Evolutionary conservation across 2,113 vertebrate genomes (phyloP), one percentile per base, ranked within the genome.

Genomic region (Hypomesus transpacificus): DNA sequence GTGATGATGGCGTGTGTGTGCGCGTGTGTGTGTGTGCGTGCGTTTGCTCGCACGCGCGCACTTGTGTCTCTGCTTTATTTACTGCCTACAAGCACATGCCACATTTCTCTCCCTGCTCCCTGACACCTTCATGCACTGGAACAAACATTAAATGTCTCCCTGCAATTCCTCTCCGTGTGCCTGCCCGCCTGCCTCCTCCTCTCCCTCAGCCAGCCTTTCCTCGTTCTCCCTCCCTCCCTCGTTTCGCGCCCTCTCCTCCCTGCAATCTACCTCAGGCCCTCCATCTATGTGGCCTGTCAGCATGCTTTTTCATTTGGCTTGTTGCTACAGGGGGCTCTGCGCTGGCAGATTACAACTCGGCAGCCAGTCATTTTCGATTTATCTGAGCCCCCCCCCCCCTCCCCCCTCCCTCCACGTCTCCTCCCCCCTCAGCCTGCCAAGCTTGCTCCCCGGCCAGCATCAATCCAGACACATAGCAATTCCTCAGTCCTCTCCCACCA

Each of bases 321-420:
- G 89, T 91, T 92, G 94, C 91, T 93, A 79, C 90, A 87, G 91
- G 89, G 90, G 90, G 89, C 90, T 90, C 70, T 71, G 78, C 77
- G 78, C 91, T 91, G 91, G 92, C 93, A 94, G 92, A 92, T 94
- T 88, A 91, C 93, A 94, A 89, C 89, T 80, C 90, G 88, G 90
- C 92, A 94, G 91, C 92, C 89, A 89, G 89, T 94, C 88, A 86
- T 93, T 93, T 95, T 94, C 86, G 83, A 95, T 96, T 95, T 95
- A 93, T 95, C 91, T 91, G 83, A 75, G 81, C 80, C 80, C 75
- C 66, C 78, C 87, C 87, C 84, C 87, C 74, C 75, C 84, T 82
- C 83, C 84, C 85, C 63, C 85, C 79, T 84, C 84, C 87, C 87
- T 84, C 86, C 85, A 74, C 53, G 28, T 53, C 59, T 18, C 46